These are phyloP conservation scores for Ageneiosus marmoratus DNA, from an alignment of 2,113 vertebrate species.

Conservation along the genomic window DNA sequence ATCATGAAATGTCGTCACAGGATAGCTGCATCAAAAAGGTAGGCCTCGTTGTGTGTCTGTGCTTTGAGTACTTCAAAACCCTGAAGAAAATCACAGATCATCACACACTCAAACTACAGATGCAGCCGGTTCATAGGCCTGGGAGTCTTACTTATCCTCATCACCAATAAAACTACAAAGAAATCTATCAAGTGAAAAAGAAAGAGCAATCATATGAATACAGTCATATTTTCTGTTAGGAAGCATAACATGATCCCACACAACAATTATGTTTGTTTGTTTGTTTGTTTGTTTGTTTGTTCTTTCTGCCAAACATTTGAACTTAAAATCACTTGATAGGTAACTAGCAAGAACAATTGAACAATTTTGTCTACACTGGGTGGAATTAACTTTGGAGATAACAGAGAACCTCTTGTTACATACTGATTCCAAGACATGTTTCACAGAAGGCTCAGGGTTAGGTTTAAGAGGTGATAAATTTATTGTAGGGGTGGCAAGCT, in stretches of 20 bases:
- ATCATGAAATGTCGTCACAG: conserved; percentile 80
- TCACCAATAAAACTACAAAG: neutral
- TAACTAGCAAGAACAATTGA: neutral
- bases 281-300: too few species aligned
- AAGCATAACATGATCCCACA: neutral
- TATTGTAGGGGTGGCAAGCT: conserved; percentile 74
- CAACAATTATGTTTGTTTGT: too few species aligned
- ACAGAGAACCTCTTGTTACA: neutral
- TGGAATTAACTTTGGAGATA: neutral
- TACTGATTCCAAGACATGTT: neutral
- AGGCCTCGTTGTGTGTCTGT: conserved; percentile 51
- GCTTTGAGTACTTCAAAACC: neutral
- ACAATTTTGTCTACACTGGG: neutral
- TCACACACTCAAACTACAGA: neutral
- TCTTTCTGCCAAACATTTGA: neutral
- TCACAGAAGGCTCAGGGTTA: conserved; percentile 57
- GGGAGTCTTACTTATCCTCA: neutral
- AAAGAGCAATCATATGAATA: neutral
- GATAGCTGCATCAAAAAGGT: conserved; percentile 93
- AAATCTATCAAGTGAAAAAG: neutral
- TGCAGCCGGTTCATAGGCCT: neutral
- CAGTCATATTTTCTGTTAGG: neutral
- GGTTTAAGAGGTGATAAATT: conserved; percentile 79
- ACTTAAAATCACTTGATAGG: neutral
- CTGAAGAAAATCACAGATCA: neutral